phyloP scores from a whole-genome alignment of 1,140 invertebrate genomes.

The Micrasema minimum region DNA sequence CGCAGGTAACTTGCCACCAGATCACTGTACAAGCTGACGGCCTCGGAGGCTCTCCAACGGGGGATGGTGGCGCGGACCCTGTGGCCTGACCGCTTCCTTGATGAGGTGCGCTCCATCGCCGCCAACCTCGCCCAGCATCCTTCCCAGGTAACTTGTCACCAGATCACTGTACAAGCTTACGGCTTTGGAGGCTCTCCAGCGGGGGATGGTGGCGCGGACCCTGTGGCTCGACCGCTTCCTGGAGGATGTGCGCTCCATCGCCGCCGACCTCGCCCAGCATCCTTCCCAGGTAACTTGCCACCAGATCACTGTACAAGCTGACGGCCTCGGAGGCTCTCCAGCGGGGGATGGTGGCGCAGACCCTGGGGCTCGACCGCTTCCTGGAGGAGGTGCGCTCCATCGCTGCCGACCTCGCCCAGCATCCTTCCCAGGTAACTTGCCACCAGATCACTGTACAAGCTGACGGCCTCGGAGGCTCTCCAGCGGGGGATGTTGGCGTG shows the following conservation, averaged over 20 bases:
- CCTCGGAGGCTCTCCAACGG: constrained; percentile 74
- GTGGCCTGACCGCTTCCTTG: constrained; percentile 76
- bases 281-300: constrained; percentile 74
- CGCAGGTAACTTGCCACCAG: constrained; percentile 73
- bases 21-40: constrained; percentile 71
- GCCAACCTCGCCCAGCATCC: constrained; percentile 73
- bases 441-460: too few species aligned
- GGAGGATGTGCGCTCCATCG: constrained; percentile 72
- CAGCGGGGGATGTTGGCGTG: too few species aligned
- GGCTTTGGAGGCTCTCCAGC: constrained; percentile 75
- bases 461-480: background rate
- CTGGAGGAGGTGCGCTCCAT: constrained; percentile 73
- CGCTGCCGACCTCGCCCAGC: constrained; percentile 71
- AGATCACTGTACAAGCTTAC: constrained; percentile 70
- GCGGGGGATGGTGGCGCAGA: constrained; percentile 76
- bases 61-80: constrained; percentile 78
- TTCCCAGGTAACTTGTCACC: constrained; percentile 71
- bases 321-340: constrained; percentile 77
- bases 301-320: constrained; percentile 66
- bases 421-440: constrained; percentile 74
- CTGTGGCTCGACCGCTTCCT: constrained; percentile 78
- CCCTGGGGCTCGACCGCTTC: constrained; percentile 78
- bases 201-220: constrained; percentile 77
- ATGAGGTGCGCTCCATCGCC: constrained; percentile 73
- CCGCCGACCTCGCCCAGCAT: constrained; percentile 72